These are phyloP conservation scores for Dione juno DNA, from an alignment of 2,888 invertebrate species.

Conservation along the genomic window DNA sequence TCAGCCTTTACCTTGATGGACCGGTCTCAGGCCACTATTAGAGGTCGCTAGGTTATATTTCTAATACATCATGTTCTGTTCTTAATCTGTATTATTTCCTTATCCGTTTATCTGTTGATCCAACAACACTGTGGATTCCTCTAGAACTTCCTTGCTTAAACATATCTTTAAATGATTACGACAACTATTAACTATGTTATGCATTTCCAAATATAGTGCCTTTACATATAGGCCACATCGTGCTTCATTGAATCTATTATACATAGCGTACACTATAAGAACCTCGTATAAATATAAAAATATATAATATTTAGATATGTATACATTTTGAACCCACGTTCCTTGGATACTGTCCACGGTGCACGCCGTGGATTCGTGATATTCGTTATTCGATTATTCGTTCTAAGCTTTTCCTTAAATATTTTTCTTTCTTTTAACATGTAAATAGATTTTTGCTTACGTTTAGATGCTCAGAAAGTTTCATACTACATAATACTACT, in stretches of 20 bases:
- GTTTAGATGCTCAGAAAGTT: too few relatives aligned
- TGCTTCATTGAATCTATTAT: neutral
- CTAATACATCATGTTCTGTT: conserved; percentile 30
- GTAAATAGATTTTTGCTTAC: too few relatives aligned
- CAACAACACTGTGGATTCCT: conserved; percentile 2
- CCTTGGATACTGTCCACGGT: too few relatives aligned
- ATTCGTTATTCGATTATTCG: too few relatives aligned
- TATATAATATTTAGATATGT: too few relatives aligned
- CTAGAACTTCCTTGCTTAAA: conserved; percentile 5
- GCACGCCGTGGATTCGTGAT: too few relatives aligned
- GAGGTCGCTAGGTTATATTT: conserved; percentile 49
- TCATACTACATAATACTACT: too few relatives aligned
- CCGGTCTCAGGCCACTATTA: conserved; percentile 54
- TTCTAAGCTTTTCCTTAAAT: too few relatives aligned
- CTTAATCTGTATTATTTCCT: conserved; percentile 26
- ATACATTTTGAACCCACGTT: too few relatives aligned
- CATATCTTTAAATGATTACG: neutral
- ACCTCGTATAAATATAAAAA: too few relatives aligned
- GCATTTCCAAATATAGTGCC: neutral
- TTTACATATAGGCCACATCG: neutral
- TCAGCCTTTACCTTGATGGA: conserved; percentile 65
- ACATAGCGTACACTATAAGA: too few relatives aligned
- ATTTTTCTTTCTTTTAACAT: too few relatives aligned
- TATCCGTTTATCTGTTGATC: conserved; percentile 7
- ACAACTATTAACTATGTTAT: neutral